Evolutionary conservation across 1,140 invertebrate genomes (phyloP).

Genomic region (Sarcophaga peregrina): DNA sequence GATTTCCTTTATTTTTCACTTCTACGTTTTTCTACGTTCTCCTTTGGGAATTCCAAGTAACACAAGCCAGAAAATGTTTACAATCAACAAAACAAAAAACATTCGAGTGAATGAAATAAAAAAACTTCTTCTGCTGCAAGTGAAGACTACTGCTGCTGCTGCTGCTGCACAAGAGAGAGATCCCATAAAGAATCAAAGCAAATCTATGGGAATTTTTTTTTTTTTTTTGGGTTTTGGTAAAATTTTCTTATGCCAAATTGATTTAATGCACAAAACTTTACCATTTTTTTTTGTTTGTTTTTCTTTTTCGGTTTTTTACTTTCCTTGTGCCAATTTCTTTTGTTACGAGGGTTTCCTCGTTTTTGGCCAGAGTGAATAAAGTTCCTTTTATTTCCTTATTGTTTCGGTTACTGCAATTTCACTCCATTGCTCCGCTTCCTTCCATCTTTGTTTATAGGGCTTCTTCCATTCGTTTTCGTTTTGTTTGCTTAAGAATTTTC

Average conservation of each 20-base stretch:
- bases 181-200: conserved; percentile 25
- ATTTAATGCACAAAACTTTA: conserved; percentile 40
- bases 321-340: not conserved
- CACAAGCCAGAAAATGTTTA: conserved; percentile 22
- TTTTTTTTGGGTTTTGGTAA: not conserved
- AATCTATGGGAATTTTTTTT: conserved; percentile 8
- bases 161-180: no score
- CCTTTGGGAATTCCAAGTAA: not conserved
- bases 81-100: conserved; percentile 10
- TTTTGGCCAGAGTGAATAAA: not conserved
- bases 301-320: not conserved
- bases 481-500: conserved; percentile 8
- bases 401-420: not conserved
- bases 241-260: conserved; percentile 36
- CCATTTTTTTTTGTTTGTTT: not conserved
- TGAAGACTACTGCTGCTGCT: no score
- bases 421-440: not conserved
- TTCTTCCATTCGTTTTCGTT: not conserved
- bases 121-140: no score
- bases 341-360: not conserved
- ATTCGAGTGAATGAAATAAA: not conserved
- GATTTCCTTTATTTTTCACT: not conserved
- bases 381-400: not conserved
- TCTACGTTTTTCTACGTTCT: not conserved
- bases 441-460: not conserved